A percentile compares a stretch with the other conserved stretches of the same genome.
Conservation (phyloP, 2,113 vertebrate species). For the Haplotaxodon microlepis region DNA sequence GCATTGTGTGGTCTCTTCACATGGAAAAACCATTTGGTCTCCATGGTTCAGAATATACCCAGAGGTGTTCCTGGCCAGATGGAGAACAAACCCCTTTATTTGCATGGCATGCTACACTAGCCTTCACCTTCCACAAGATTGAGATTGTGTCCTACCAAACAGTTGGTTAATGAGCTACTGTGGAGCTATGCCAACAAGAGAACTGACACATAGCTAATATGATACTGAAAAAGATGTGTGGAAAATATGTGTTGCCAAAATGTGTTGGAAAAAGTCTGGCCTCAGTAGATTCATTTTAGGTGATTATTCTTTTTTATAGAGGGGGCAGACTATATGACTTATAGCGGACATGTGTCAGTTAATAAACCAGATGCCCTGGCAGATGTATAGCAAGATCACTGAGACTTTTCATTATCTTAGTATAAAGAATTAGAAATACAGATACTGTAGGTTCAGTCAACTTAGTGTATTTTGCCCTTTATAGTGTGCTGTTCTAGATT, state of each 20-base stretch:
- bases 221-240: conserved; percentile 35
- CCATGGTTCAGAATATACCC: conserved; percentile 38
- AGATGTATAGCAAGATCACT: not conserved
- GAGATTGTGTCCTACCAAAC: conserved; percentile 60
- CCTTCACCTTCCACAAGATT: conserved; percentile 58
- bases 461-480: not conserved
- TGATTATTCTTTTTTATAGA: not conserved
- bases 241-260: conserved; percentile 6
- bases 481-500: not conserved
- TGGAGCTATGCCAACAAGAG: conserved; percentile 42
- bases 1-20: conserved; percentile 17
- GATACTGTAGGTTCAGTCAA: not conserved
- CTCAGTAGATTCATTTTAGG: not conserved
- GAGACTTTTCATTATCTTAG: not conserved
- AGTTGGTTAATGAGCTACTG: conserved; percentile 62
- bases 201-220: conserved; percentile 45
- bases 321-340: not conserved
- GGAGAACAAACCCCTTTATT: conserved; percentile 59
- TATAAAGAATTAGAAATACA: not conserved
- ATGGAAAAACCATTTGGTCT: conserved; percentile 48
- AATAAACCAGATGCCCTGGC: not conserved
- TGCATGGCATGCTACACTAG: conserved; percentile 52
- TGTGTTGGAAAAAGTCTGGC: not conserved
- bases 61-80: conserved; percentile 51
- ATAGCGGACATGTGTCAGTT: not conserved